These are phyloP conservation scores for Amiota communis DNA, from an alignment of 2,888 invertebrate species.

Conservation along the genomic window DNA sequence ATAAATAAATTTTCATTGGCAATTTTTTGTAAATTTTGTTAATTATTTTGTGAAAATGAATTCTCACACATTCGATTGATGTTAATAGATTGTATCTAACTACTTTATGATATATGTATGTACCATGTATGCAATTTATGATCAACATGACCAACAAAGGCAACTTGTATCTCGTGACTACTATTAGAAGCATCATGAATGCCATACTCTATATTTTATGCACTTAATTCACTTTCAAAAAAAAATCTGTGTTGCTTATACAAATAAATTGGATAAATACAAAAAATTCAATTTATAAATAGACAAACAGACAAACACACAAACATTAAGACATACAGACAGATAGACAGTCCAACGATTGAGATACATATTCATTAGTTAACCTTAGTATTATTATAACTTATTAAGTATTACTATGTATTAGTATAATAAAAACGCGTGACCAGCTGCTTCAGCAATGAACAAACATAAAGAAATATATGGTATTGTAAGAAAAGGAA, in stretches of 20 bases:
- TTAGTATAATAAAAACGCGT: constrained; percentile 3
- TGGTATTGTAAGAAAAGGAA: not conserved
- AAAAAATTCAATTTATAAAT: not conserved
- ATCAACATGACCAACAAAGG: too few species aligned
- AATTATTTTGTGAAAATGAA: too few species aligned
- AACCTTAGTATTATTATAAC: not conserved
- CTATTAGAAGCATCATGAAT: not conserved
- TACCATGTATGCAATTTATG: not conserved
- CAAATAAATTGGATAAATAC: not conserved
- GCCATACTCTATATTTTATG: constrained; percentile 8
- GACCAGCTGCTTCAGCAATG: constrained; percentile 14
- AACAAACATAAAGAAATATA: not conserved
- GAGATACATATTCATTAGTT: constrained; percentile 8
- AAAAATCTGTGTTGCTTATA: too few species aligned
- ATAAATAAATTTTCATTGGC: not conserved
- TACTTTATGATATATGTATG: not conserved
- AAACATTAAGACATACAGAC: too few species aligned
- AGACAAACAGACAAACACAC: not conserved
- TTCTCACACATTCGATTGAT: too few species aligned
- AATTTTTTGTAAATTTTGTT: too few species aligned
- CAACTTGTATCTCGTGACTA: constrained; percentile 5
- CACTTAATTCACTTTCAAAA: constrained; percentile 28
- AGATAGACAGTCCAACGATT: not conserved
- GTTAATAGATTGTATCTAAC: too few species aligned
- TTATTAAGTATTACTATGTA: not conserved